Evolutionary conservation across 1,140 invertebrate species (phyloP).

Genomic region (Polyergus mexicanus): DNA sequence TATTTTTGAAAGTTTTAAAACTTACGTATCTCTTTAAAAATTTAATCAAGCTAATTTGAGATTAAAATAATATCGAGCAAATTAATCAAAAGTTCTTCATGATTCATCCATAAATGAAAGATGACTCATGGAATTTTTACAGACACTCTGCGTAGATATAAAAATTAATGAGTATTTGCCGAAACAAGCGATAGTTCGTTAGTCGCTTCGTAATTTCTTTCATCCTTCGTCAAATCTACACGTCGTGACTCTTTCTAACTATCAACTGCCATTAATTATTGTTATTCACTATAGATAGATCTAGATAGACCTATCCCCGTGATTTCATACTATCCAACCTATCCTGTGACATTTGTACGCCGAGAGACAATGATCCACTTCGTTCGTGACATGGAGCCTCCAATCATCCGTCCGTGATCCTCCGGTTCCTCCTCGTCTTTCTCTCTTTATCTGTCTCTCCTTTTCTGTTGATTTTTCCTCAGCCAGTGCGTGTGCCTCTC

Average conservation of each 20-base stretch:
- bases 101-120: not conserved
- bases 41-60: not conserved
- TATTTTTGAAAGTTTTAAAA: no score
- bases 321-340: not conserved
- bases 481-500: conserved; percentile 28
- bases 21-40: not conserved
- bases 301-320: not conserved
- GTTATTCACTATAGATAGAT: not conserved
- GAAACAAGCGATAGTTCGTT: not conserved
- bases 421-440: not conserved
- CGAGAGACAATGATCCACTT: conserved; percentile 30
- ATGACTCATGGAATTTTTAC: not conserved
- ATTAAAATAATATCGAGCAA: no score
- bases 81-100: not conserved
- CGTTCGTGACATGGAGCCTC: conserved; percentile 29
- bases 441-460: not conserved
- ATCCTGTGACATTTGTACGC: conserved; percentile 6
- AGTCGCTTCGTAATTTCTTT: not conserved
- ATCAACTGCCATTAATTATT: conserved; percentile 7
- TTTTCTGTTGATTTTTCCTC: not conserved
- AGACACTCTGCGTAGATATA: not conserved
- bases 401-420: conserved; percentile 52
- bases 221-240: not conserved
- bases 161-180: conserved; percentile 5
- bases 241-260: not conserved